Base-by-base conservation (phyloP, 2,797 vertebrate species). In the Myotis daubentonii region DNA sequence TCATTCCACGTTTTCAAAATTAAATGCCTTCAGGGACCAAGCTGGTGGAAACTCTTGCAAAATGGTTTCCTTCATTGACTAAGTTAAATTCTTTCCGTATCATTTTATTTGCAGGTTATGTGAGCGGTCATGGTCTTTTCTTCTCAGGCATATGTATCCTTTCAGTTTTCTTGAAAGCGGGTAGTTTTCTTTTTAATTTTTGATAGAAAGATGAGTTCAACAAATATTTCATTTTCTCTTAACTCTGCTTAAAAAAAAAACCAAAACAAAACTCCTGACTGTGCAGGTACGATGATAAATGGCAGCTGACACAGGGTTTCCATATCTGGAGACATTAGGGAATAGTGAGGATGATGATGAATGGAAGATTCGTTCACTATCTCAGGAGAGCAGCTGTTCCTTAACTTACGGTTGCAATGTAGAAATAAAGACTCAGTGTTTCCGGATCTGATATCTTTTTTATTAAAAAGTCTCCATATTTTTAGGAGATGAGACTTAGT, bases 151-250 rank as follows among this genome's bases (percentile, higher is more conserved):
- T 71, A 57, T 71, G 16, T 65, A 44, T 47, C 87, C 62, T 60
- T 85, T 23, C 57, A n/a, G 28, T 57, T 72, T 70, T 82, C 68
- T 38, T 91, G 28, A 89, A 90, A 81, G 66, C 8, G 20, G 28
- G 74, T 83, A 41, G 11, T 44, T 81, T 81, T 84, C 30, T 91
- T 86, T 93, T 83, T 44, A 93, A 91, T 49, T 70, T 93, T 94
- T 91, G 49, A 87, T 82, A 44, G 70, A 70, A 44, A 91, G 49
- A 53, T 57, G 12, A 51, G 11, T 44, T 15, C 57, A 86, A 75
- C 19, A 87, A 93, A 55, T 89, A 80, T 55, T 95, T 96, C 25
- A 82, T 71, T 89, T 87, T 81, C 68, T 87, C 70, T 89, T 86
- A 93, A 62, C 47, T 94, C 11, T 92, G 30, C 85, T 94, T 70